Percentiles rank a stretch among this genome's conserved stretches.
Evolutionary conservation across 2,113 vertebrate species (phyloP).

Genomic region (Silurus asotus): DNA sequence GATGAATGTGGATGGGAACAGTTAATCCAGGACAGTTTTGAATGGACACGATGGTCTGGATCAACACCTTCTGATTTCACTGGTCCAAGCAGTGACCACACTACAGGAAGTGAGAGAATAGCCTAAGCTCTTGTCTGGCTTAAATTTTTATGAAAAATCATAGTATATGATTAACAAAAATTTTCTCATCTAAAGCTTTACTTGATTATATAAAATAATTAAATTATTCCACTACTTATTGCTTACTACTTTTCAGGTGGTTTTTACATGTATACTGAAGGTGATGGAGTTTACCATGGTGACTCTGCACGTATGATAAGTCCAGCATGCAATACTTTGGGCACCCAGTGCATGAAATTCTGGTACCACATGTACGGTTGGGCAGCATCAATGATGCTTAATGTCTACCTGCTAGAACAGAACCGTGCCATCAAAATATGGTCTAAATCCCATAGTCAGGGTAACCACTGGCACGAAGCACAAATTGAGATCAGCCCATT

Average conservation of each 20-base stretch:
- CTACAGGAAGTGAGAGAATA: slow-evolving; percentile 72
- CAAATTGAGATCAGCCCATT: slow-evolving; percentile 57
- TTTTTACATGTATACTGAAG: slow-evolving; percentile 79
- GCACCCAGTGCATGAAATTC: slow-evolving; percentile 75
- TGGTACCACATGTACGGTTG: slow-evolving; percentile 83
- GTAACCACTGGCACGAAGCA: slow-evolving; percentile 66
- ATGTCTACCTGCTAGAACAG: slow-evolving; percentile 63
- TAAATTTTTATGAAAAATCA: background rate
- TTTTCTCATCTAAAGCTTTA: background rate
- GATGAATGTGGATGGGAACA: slow-evolving; percentile 56
- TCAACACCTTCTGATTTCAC: slow-evolving; percentile 70
- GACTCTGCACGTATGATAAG: slow-evolving; percentile 72
- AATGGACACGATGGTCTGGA: slow-evolving; percentile 77
- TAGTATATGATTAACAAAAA: background rate
- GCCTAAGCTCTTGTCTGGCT: background rate
- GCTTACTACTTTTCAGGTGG: slow-evolving; percentile 65
- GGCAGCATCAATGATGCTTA: slow-evolving; percentile 67
- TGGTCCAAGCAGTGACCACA: slow-evolving; percentile 78
- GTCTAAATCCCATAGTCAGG: slow-evolving; percentile 65
- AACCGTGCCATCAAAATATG: slow-evolving; percentile 54
- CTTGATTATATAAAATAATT: background rate
- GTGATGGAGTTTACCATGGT: slow-evolving; percentile 51
- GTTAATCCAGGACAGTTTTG: slow-evolving; percentile 56
- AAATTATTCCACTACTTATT: background rate
- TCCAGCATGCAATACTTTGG: slow-evolving; percentile 60